A percentile compares a stretch with the other conserved stretches of the same genome.
Evolutionary conservation across 2,797 vertebrate genomes (phyloP).

Genomic region (Anableps anableps): DNA sequence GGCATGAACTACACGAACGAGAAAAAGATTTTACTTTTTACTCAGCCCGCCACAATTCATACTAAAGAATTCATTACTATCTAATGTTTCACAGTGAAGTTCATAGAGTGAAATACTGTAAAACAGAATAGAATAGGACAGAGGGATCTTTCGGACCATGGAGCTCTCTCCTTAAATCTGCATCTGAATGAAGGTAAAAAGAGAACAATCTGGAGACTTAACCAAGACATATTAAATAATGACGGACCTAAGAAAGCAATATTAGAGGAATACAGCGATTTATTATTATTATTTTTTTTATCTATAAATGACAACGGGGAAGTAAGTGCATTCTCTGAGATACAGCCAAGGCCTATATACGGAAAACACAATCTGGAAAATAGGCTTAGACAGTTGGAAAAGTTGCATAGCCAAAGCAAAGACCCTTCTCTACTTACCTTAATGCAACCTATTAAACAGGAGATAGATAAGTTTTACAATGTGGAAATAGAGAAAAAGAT

Average conservation of each 20-base stretch:
- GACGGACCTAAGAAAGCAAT: not conserved
- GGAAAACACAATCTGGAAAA: not conserved
- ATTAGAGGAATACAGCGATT: not conserved
- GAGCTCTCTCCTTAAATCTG: not conserved
- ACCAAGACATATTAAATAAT: not conserved
- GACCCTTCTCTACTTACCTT: not conserved
- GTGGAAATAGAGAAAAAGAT: not conserved
- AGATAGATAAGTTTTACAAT: not conserved
- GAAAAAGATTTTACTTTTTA: constrained; percentile 1
- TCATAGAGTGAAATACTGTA: not conserved
- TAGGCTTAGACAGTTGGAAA: not conserved
- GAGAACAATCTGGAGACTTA: not conserved
- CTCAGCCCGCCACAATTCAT: not conserved
- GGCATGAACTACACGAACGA: not conserved
- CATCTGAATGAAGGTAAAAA: not conserved
- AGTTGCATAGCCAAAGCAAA: not conserved
- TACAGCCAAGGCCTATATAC: not conserved
- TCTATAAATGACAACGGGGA: not conserved
- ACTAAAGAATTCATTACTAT: not conserved
- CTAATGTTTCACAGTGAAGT: not conserved
- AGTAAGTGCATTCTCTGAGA: not conserved
- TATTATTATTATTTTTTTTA: not conserved
- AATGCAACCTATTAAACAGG: not conserved
- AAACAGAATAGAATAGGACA: not conserved
- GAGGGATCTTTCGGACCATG: not conserved